Conservation (phyloP, 2,888 invertebrate species). For the Nasonovia ribisnigri region DNA sequence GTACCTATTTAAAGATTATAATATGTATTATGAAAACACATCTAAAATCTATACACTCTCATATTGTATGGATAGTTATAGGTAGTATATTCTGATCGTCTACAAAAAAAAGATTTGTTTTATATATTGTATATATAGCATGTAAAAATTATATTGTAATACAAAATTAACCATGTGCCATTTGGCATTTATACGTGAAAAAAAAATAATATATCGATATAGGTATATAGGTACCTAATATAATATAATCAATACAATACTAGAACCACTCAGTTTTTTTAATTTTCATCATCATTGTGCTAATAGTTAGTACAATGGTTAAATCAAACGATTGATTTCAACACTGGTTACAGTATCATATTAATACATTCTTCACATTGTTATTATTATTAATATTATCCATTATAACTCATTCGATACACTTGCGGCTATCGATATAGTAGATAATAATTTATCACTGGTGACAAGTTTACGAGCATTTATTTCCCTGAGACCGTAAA, state of each 20-base stretch:
- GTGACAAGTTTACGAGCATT: conserved; percentile 26
- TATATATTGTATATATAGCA: neutral
- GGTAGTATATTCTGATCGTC: neutral
- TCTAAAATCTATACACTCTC: neutral
- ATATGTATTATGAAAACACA: neutral
- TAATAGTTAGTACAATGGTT: neutral
- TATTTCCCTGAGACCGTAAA: conserved; percentile 17
- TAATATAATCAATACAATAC: neutral
- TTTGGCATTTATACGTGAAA: neutral
- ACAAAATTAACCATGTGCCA: neutral
- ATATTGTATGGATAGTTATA: neutral
- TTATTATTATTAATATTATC: neutral
- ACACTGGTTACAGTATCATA: neutral
- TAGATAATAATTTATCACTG: conserved; percentile 49
- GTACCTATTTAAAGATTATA: neutral
- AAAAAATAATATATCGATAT: neutral
- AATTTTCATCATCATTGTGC: neutral
- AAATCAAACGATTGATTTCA: neutral
- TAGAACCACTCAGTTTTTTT: neutral
- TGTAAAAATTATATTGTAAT: neutral
- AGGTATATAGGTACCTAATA: neutral
- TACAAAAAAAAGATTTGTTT: neutral
- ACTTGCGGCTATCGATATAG: neutral
- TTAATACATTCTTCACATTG: neutral
- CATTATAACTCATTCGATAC: neutral